Percentiles rank a stretch among this genome's conserved stretches.
phyloP scores from a whole-genome alignment of 1,140 invertebrate species.

The Drosophila nigrodunni region DNA sequence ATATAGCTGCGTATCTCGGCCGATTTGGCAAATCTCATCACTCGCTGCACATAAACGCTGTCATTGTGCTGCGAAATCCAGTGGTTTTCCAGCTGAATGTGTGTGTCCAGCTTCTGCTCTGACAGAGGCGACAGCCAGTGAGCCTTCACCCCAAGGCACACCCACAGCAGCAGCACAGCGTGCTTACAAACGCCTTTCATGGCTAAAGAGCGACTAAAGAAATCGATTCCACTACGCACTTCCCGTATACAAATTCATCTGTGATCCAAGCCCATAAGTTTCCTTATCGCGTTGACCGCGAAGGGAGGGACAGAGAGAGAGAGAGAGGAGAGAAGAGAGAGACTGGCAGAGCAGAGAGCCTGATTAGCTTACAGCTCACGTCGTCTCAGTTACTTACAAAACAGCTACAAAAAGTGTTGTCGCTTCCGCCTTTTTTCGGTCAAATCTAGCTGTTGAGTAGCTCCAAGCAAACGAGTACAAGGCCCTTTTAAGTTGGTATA shows the following conservation, averaged over 20 bases:
- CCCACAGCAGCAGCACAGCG: conserved; percentile 13
- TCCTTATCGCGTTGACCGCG: conserved; percentile 47
- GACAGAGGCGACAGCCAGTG: conserved; percentile 57
- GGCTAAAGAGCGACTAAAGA: conserved; percentile 41
- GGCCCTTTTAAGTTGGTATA: too few species aligned
- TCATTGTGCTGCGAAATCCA: conserved; percentile 71
- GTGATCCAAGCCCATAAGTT: not conserved
- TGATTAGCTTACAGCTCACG: conserved; percentile 47
- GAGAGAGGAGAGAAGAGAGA: too few species aligned
- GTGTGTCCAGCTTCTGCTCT: conserved; percentile 56
- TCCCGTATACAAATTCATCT: conserved; percentile 41
- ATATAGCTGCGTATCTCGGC: conserved; percentile 81
- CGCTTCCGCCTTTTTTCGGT: too few species aligned
- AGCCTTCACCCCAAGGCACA: conserved; percentile 21
- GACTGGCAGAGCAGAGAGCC: conserved; percentile 26
- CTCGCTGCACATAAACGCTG: conserved; percentile 66
- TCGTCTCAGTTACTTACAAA: not conserved
- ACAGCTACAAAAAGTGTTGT: not conserved
- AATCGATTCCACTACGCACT: conserved; percentile 56
- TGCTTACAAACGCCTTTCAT: conserved; percentile 54
- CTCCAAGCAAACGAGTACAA: too few species aligned
- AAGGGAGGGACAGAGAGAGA: not conserved
- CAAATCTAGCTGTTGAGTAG: too few species aligned
- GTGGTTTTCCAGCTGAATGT: conserved; percentile 66
- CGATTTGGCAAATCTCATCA: conserved; percentile 74